Evolutionary conservation across 2,888 invertebrate species (phyloP).

Genomic region (Gryllus longicercus): DNA sequence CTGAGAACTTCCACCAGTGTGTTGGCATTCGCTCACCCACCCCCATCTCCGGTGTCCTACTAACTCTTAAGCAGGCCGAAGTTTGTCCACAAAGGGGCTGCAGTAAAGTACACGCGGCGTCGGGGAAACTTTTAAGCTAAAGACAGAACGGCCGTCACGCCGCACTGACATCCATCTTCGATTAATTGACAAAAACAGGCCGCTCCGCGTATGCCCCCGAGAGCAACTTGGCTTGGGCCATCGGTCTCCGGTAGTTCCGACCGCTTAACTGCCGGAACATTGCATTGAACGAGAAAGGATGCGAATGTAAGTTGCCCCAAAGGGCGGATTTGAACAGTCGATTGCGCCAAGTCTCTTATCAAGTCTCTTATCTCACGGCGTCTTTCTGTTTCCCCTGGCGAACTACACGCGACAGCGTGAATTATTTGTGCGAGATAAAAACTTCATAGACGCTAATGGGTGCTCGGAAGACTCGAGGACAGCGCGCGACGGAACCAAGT

Average conservation of each 20-base stretch:
- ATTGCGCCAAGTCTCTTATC: neutral
- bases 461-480: neutral
- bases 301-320: neutral
- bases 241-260: too few species aligned
- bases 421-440: neutral
- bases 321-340: neutral
- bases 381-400: neutral
- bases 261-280: too few species aligned
- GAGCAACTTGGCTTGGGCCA: too few species aligned
- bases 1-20: too few species aligned
- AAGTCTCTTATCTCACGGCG: too few species aligned
- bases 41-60: too few species aligned
- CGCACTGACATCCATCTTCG: constrained; percentile 1
- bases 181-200: constrained; percentile 9
- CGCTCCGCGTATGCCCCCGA: neutral
- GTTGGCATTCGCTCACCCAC: too few species aligned
- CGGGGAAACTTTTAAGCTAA: neutral
- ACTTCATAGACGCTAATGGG: constrained; percentile 9
- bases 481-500: neutral
- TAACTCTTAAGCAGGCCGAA: too few species aligned
- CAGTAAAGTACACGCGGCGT: neutral
- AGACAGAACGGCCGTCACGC: constrained; percentile 6
- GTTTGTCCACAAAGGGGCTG: neutral
- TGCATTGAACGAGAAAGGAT: neutral
- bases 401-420: neutral